A percentile compares a stretch with the other conserved stretches of the same genome.
phyloP scores from a whole-genome alignment of 2,888 invertebrate species.

The Scelioninae gen. 2 region DNA sequence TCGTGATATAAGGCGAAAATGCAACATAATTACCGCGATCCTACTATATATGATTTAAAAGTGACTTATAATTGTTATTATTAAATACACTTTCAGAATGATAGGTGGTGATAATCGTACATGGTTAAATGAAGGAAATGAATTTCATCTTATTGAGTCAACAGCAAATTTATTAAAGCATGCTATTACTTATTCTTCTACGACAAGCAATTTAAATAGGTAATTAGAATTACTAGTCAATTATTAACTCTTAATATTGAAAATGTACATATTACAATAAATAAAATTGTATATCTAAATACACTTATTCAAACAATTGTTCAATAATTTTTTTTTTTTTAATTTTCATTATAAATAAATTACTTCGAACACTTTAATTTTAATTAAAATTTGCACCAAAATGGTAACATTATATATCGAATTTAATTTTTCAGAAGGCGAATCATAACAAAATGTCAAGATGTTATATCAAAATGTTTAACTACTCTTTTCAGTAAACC shows the following conservation, averaged over 20 bases:
- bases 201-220: constrained; percentile 75
- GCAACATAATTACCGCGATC: no score
- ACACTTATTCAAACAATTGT: no score
- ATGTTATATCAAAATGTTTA: constrained; percentile 84
- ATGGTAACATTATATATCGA: no score
- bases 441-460: constrained; percentile 83
- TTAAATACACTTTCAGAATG: constrained; percentile 76
- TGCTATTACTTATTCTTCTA: constrained; percentile 81
- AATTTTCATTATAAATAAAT: not conserved
- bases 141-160: constrained; percentile 89
- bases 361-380: not conserved
- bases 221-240: no score
- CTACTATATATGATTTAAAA: no score
- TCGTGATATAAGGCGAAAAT: no score
- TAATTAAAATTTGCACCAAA: no score
- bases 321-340: constrained; percentile 1
- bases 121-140: constrained; percentile 90
- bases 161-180: constrained; percentile 84
- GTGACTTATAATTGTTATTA: not conserved
- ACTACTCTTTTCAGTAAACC: constrained; percentile 86
- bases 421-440: constrained; percentile 78
- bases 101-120: constrained; percentile 89
- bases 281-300: no score
- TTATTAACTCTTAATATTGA: no score
- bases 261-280: no score